phyloP scores from a whole-genome alignment of 2,888 invertebrate genomes.

The Lepidocyrtinus sp. region DNA sequence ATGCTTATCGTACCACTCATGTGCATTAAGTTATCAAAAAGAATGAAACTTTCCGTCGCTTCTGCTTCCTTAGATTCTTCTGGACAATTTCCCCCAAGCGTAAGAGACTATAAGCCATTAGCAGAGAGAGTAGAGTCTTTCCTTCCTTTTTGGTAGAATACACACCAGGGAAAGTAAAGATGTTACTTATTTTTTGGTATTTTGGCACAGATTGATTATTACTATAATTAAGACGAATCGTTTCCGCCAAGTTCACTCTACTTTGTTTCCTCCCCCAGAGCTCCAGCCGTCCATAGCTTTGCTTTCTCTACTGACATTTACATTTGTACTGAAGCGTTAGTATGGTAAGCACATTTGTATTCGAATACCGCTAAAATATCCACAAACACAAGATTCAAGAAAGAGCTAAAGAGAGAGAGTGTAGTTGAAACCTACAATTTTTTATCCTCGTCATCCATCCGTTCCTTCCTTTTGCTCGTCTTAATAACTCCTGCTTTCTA shows the following conservation, averaged over 20 bases:
- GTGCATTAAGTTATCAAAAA: too few species aligned
- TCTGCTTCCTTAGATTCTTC: constrained; percentile 1
- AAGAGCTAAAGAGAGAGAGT: background rate
- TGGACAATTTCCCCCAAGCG: constrained; percentile 9
- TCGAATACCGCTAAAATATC: background rate
- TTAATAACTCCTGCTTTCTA: constrained; percentile 17
- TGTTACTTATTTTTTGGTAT: constrained; percentile 7
- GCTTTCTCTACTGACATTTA: background rate
- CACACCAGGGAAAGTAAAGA: too few species aligned
- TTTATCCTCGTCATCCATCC: constrained; percentile 37
- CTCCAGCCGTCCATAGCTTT: constrained; percentile 20
- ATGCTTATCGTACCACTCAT: constrained; percentile 5
- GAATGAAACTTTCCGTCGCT: background rate
- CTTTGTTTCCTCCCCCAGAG: constrained; percentile 40
- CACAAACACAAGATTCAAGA: background rate
- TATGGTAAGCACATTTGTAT: background rate
- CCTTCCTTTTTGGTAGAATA: too few species aligned
- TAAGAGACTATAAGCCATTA: background rate
- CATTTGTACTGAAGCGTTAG: background rate
- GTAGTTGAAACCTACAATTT: constrained; percentile 18
- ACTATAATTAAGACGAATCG: constrained; percentile 61
- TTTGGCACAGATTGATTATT: constrained; percentile 62
- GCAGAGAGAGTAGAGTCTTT: background rate
- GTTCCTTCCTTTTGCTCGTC: constrained; percentile 27
- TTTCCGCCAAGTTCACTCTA: constrained; percentile 51